Conservation (phyloP, 2,113 vertebrate genomes). For the Rhinichthys klamathensis region DNA sequence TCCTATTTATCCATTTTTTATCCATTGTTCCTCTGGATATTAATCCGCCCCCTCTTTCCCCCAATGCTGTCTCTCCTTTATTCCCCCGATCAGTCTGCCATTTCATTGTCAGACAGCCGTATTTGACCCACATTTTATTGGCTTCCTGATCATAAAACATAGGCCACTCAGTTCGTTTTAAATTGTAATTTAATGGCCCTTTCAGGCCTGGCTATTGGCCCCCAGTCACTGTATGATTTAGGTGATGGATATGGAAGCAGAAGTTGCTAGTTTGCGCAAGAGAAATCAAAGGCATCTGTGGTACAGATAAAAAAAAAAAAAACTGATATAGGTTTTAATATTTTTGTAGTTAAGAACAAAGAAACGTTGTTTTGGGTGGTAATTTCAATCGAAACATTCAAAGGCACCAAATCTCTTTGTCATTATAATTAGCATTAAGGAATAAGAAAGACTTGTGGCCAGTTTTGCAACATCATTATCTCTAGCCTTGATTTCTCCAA, state of each 20-base stretch:
- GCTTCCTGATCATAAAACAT: constrained; percentile 65
- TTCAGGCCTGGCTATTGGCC: constrained; percentile 33
- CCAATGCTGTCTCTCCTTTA: constrained; percentile 5
- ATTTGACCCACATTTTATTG: constrained; percentile 57
- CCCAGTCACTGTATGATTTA: constrained; percentile 21
- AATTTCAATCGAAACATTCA: neutral
- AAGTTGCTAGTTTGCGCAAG: neutral
- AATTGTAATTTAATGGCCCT: constrained; percentile 50
- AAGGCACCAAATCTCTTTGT: constrained; percentile 20
- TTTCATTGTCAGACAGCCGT: constrained; percentile 51
- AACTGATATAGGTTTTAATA: neutral
- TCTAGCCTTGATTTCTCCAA: constrained; percentile 74
- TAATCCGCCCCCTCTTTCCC: constrained; percentile 58
- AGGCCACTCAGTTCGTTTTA: constrained; percentile 51
- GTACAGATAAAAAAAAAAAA: no score
- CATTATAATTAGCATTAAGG: constrained; percentile 40
- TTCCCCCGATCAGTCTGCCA: constrained; percentile 24
- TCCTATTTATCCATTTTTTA: constrained; percentile 34
- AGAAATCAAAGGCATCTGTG: neutral
- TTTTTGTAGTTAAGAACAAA: constrained; percentile 2
- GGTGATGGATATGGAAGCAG: neutral
- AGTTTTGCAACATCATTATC: constrained; percentile 75
- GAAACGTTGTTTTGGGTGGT: neutral
- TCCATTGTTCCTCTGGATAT: constrained; percentile 23
- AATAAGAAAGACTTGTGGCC: constrained; percentile 59